These are phyloP conservation scores for Coboldia fuscipes DNA, from an alignment of 1,140 invertebrate genomes.

Conservation along the genomic window DNA sequence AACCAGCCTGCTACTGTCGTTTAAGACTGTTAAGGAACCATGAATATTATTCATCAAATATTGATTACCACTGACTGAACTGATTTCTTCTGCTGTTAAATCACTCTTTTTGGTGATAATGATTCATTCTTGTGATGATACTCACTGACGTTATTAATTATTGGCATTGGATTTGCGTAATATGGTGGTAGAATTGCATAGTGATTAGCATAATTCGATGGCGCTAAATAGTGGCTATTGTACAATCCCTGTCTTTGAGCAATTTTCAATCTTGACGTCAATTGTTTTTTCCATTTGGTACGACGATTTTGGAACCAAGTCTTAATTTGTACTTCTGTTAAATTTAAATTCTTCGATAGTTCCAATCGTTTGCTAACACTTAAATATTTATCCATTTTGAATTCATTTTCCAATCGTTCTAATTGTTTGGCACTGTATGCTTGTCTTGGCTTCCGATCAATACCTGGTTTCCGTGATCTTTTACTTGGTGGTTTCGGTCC, in stretches of 20 bases:
- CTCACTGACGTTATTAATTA: neutral
- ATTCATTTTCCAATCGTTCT: conserved; percentile 75
- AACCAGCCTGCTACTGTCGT: too few species aligned
- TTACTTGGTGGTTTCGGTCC: conserved; percentile 56
- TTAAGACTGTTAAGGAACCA: too few species aligned
- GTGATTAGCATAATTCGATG: too few species aligned
- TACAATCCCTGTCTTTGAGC: conserved; percentile 66
- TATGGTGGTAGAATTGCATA: neutral
- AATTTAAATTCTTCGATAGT: conserved; percentile 61
- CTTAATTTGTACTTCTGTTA: conserved; percentile 93
- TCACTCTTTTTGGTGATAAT: too few species aligned
- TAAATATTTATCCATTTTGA: conserved; percentile 86
- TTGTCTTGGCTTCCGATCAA: conserved; percentile 83
- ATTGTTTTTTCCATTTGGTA: conserved; percentile 92
- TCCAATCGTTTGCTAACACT: conserved; percentile 90
- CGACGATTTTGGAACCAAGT: conserved; percentile 92
- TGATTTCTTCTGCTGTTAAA: too few species aligned
- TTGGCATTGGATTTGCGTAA: neutral
- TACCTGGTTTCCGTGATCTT: conserved; percentile 57
- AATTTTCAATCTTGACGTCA: conserved; percentile 70
- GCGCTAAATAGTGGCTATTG: conserved; percentile 41
- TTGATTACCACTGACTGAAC: too few species aligned
- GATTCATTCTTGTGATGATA: neutral
- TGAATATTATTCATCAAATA: too few species aligned
- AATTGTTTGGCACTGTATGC: conserved; percentile 88